A percentile compares a stretch with the other conserved stretches of the same genome.
These are phyloP conservation scores for Coryphaenoides rupestris DNA, from an alignment of 2,113 vertebrate genomes.

Conservation along the genomic window DNA sequence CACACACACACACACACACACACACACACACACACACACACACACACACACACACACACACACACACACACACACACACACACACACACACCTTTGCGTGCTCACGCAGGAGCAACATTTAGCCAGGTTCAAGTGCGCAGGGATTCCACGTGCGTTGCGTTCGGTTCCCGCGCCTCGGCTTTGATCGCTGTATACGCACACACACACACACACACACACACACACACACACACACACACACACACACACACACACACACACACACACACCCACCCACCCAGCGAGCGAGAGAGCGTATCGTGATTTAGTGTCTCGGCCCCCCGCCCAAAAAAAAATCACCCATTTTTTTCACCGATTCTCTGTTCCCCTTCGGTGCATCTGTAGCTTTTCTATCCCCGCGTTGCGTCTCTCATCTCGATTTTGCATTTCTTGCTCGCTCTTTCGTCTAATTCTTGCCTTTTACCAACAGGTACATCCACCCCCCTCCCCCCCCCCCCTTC, in stretches of 20 bases:
- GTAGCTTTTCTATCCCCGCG: too few relatives aligned
- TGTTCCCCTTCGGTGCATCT: neutral
- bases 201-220: too few relatives aligned
- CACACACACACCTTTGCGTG: constrained; percentile 12
- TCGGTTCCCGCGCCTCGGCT: constrained; percentile 40
- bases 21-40: too few relatives aligned
- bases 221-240: too few relatives aligned
- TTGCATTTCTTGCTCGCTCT: too few relatives aligned
- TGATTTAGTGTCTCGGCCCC: constrained; percentile 23
- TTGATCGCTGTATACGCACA: constrained; percentile 45
- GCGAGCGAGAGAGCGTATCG: constrained; percentile 10
- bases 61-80: too few relatives aligned
- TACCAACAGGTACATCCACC: too few relatives aligned
- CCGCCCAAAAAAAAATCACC: constrained; percentile 1
- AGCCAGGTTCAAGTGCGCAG: constrained; percentile 55
- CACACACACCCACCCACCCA: too few relatives aligned
- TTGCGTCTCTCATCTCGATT: too few relatives aligned
- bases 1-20: neutral
- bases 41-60: too few relatives aligned
- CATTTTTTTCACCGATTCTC: constrained; percentile 8
- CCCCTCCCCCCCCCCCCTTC: neutral
- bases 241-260: too few relatives aligned
- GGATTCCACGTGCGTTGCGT: constrained; percentile 13
- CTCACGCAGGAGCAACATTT: constrained; percentile 60
- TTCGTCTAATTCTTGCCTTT: too few relatives aligned